Percentiles rank a stretch among this genome's conserved stretches.
phyloP scores from a whole-genome alignment of 2,113 vertebrate species.

The Prietella phreatophila region DNA sequence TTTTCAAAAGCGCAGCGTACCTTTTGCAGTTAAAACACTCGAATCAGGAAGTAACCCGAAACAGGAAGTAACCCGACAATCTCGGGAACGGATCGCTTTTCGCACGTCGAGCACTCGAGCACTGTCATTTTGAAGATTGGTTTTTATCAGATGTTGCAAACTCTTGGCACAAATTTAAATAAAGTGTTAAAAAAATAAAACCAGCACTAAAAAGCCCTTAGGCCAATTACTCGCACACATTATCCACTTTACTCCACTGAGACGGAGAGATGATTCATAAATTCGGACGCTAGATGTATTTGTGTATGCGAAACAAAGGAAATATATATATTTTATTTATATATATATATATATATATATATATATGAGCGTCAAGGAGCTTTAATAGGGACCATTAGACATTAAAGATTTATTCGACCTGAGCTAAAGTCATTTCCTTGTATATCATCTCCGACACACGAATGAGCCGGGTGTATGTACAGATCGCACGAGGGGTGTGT shows the following conservation, averaged over 20 bases:
- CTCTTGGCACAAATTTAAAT: background rate
- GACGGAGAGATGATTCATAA: background rate
- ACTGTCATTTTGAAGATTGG: background rate
- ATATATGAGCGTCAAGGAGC: too few species aligned
- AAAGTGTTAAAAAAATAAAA: background rate
- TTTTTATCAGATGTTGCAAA: background rate
- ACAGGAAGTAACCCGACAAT: background rate
- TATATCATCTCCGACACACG: background rate
- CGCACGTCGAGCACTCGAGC: background rate
- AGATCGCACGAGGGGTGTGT: background rate
- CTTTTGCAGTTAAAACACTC: background rate
- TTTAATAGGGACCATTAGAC: background rate
- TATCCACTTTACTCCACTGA: background rate
- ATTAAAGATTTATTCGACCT: slow-evolving; percentile 9
- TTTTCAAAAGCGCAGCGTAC: background rate
- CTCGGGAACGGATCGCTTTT: background rate
- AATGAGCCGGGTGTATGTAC: slow-evolving; percentile 7
- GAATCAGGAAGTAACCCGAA: background rate
- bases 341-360: too few species aligned
- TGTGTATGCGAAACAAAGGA: background rate
- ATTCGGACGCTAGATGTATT: background rate
- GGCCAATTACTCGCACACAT: slow-evolving; percentile 1
- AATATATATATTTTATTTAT: background rate
- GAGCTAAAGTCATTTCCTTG: background rate
- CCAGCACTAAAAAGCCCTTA: background rate